These are phyloP conservation scores for Urocolius indicus DNA, from an alignment of 2,113 vertebrate genomes.

Conservation along the genomic window DNA sequence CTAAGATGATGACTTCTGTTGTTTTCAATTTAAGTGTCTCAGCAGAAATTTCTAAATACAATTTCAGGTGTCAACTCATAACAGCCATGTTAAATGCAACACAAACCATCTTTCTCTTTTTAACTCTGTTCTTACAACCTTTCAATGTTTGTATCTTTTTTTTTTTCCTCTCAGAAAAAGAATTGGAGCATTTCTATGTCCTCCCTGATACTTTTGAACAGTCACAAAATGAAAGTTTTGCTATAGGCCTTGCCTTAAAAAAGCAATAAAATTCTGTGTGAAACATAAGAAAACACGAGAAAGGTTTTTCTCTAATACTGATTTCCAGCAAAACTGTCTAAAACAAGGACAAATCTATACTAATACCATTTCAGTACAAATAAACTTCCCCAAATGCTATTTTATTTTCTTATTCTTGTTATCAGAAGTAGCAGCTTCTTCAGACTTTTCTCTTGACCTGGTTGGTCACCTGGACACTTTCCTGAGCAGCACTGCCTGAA, in stretches of 20 bases:
- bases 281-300: background rate
- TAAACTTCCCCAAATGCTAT: background rate
- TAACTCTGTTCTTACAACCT: background rate
- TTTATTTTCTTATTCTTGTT: background rate
- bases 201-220: background rate
- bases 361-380: background rate
- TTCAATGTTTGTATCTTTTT: background rate
- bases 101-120: background rate
- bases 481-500: background rate
- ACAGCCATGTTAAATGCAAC: background rate
- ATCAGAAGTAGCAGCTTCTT: background rate
- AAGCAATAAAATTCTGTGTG: background rate
- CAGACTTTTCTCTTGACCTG: background rate
- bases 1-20: background rate
- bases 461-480: background rate
- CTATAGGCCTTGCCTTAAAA: background rate
- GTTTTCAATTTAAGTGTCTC: background rate
- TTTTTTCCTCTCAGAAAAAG: background rate
- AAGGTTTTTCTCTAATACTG: rapidly evolving
- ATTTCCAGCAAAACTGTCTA: background rate
- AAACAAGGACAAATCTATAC: background rate
- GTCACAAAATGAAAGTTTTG: background rate
- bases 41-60: background rate
- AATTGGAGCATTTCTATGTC: background rate
- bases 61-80: background rate